Evolutionary conservation across 1,140 invertebrate species (phyloP).

Genomic region (Drosophila setifemur): DNA sequence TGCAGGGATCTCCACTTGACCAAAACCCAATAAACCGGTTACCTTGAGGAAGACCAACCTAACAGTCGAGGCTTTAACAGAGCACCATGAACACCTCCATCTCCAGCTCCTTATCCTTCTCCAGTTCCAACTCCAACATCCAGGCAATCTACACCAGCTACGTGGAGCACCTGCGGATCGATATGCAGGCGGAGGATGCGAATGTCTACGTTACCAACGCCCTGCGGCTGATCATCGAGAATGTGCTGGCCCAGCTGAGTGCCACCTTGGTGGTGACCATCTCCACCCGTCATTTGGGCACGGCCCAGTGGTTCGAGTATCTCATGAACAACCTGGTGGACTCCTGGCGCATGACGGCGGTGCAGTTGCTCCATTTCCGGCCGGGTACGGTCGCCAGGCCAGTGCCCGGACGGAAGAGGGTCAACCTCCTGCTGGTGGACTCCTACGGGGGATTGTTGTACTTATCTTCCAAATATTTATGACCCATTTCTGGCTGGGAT

Average conservation of each 20-base stretch:
- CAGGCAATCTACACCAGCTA: conserved; percentile 37
- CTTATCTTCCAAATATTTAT: background rate
- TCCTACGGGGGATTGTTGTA: conserved; percentile 53
- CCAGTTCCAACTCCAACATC: background rate
- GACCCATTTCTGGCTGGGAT: background rate
- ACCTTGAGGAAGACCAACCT: background rate
- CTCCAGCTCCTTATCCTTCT: background rate
- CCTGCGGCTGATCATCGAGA: conserved; percentile 42
- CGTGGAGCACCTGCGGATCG: conserved; percentile 38
- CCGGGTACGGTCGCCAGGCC: background rate
- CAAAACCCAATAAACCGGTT: background rate
- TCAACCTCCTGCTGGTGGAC: conserved; percentile 65
- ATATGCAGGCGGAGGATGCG: conserved; percentile 50
- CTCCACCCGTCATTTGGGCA: background rate
- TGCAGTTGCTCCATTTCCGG: conserved; percentile 37
- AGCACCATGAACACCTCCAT: conserved; percentile 15
- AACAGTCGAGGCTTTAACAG: background rate
- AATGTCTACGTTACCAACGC: conserved; percentile 47
- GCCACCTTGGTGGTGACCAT: conserved; percentile 48
- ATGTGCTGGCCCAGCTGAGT: conserved; percentile 55
- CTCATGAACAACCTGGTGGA: conserved; percentile 36
- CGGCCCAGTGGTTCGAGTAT: conserved; percentile 51
- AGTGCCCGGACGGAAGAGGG: conserved; percentile 52
- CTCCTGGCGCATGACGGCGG: conserved; percentile 38
- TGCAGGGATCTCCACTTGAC: background rate